phyloP scores from a whole-genome alignment of 2,888 invertebrate species.

The Hermaeophaga mercurialis region DNA sequence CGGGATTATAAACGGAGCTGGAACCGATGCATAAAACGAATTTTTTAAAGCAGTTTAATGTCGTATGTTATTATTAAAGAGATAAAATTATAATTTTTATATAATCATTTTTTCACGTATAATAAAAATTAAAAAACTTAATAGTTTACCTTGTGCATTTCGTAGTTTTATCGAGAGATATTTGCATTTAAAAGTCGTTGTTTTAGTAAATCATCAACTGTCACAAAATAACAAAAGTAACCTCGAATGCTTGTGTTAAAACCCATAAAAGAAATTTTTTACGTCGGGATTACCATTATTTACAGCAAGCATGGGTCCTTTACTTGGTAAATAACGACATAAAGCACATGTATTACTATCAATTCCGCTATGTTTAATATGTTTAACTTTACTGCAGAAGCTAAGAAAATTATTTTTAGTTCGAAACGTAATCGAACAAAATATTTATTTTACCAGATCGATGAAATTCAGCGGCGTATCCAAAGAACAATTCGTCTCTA shows the following conservation, averaged over 20 bases:
- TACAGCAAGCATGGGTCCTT: not conserved
- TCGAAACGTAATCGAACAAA: slow-evolving; percentile 2
- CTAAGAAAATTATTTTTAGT: slow-evolving; percentile 13
- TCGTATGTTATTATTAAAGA: too few relatives aligned
- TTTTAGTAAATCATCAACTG: slow-evolving; percentile 12
- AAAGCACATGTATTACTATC: not conserved
- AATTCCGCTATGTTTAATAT: not conserved
- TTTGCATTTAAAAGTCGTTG: slow-evolving; percentile 9
- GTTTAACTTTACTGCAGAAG: slow-evolving; percentile 8
- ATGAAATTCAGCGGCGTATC: not conserved
- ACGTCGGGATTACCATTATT: not conserved
- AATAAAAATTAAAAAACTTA: too few relatives aligned
- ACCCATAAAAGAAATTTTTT: slow-evolving; percentile 4
- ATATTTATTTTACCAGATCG: slow-evolving; percentile 12
- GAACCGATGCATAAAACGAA: too few relatives aligned
- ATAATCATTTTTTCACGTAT: too few relatives aligned
- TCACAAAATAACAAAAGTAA: slow-evolving; percentile 7
- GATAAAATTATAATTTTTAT: too few relatives aligned
- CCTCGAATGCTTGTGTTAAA: slow-evolving; percentile 12
- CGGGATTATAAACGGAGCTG: too few relatives aligned
- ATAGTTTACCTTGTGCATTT: too few relatives aligned
- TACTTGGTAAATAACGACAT: not conserved
- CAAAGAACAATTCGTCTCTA: not conserved
- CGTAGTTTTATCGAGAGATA: slow-evolving; percentile 7
- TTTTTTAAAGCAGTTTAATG: too few relatives aligned